phyloP scores from a whole-genome alignment of 1,140 invertebrate genomes.

The Callitettix versicolor region DNA sequence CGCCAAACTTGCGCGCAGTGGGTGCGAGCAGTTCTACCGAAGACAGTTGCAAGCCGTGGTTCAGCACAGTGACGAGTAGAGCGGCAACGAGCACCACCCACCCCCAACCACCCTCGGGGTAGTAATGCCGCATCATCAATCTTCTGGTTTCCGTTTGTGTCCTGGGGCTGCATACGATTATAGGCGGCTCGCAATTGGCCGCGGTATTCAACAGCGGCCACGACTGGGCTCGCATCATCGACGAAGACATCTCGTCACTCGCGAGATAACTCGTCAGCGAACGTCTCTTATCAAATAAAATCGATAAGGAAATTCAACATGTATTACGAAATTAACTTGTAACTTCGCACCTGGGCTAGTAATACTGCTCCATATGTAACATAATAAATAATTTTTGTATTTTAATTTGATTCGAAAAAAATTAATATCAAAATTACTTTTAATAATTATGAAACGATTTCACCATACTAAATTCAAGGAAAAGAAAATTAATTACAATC shows the following conservation, averaged over 20 bases:
- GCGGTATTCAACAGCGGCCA: conserved; percentile 16
- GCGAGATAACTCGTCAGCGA: too few species aligned
- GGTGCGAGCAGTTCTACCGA: conserved; percentile 14
- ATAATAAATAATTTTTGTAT: too few species aligned
- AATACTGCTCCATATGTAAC: too few species aligned
- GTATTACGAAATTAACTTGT: too few species aligned
- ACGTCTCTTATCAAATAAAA: too few species aligned
- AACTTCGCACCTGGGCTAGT: too few species aligned
- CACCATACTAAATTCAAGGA: too few species aligned
- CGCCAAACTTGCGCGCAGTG: conserved; percentile 32
- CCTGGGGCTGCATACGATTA: conserved; percentile 5
- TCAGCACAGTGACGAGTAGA: conserved; percentile 52
- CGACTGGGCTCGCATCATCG: conserved; percentile 13
- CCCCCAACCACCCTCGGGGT: conserved; percentile 72
- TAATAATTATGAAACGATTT: too few species aligned
- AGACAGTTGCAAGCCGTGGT: conserved; percentile 51
- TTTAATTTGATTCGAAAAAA: too few species aligned
- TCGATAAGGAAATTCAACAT: too few species aligned
- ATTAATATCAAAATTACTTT: too few species aligned
- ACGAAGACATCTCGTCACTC: not conserved
- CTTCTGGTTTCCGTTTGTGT: conserved; percentile 37
- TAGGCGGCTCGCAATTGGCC: not conserved
- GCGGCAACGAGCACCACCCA: conserved; percentile 60
- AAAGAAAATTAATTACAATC: too few species aligned
- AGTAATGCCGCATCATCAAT: conserved; percentile 55